Base-by-base conservation (phyloP, 2,797 vertebrate species). In the Synanceia verrucosa region DNA sequence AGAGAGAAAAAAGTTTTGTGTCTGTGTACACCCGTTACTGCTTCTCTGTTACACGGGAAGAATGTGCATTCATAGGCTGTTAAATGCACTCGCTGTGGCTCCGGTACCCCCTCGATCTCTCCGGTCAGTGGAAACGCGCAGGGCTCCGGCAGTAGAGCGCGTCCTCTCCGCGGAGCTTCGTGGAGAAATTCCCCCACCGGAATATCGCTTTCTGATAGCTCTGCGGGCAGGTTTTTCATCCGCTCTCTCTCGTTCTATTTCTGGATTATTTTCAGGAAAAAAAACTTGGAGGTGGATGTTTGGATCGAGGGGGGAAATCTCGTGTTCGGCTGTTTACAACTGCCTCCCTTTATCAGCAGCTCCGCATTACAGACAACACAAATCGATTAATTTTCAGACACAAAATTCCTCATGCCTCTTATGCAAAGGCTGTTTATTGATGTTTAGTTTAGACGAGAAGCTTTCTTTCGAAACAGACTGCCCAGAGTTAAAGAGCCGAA, bases 311-410 rank as follows among this genome's bases (percentile, higher is more conserved):
- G 95, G 95, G 94, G 93, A 93, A 94, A 95, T 95, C 95, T 96
- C 95, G 95, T 96, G 95, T 95, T 93, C 94, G 95, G 94, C 93
- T 97, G 96, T 97, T 97, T 96, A 96, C 96, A 97, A 95, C 95
- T 94, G 91, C 88, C 90, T 89, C 93, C 86, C 86, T 94, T 60
- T 39, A 92, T 91, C 94, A 95, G 94, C 93, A 95, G 94, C 64
- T 92, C 87, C 91, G 91, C 91, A 66, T 33, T 60, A 39, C 62
- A 77, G 76, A 78, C 55, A 70, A 39, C 60, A 48, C 56, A 18
- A 16, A 70, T 74, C 76, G 61, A 85, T 81, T 48, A 69, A 62
- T 78, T 73, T 56, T 28, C 19, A 68, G 58, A 67, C 57, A 51
- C 29, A 62, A 60, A 72, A 46, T 16, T 4, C 9, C 9, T 2